Percentiles rank a stretch among this genome's conserved stretches.
Evolutionary conservation across 2,113 vertebrate species (phyloP).

Genomic region (Serinus canaria): DNA sequence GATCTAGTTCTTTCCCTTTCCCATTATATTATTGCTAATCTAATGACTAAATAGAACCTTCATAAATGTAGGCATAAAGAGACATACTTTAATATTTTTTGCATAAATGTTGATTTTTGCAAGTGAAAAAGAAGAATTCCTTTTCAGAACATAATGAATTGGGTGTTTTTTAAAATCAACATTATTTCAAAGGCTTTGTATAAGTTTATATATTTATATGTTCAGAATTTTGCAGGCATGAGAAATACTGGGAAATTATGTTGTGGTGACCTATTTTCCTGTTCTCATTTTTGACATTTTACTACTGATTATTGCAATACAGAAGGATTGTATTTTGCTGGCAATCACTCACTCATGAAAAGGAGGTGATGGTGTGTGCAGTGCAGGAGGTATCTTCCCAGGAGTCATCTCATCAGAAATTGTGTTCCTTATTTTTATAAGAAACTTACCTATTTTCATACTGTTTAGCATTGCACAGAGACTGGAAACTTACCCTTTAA

Average conservation of each 20-base stretch:
- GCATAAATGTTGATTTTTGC: neutral
- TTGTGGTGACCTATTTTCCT: neutral
- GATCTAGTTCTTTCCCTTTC: neutral
- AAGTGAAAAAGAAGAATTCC: neutral
- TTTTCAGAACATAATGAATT: neutral
- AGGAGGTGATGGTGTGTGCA: neutral
- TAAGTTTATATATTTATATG: neutral
- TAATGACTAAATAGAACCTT: neutral
- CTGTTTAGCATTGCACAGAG: neutral
- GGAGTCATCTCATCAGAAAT: conserved; percentile 3
- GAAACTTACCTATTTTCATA: neutral
- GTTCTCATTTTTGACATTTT: neutral
- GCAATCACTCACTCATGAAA: neutral
- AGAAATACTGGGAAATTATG: neutral
- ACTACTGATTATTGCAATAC: neutral
- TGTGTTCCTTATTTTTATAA: neutral
- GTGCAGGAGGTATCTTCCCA: neutral
- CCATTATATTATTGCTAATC: neutral
- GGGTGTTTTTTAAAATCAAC: neutral
- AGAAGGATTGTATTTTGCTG: neutral
- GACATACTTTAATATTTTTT: neutral
- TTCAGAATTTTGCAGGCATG: neutral
- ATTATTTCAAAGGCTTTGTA: neutral
- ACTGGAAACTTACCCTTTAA: conserved; percentile 9
- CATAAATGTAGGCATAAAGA: neutral